phyloP scores from a whole-genome alignment of 2,113 vertebrate genomes.

The Hassar affinis region DNA sequence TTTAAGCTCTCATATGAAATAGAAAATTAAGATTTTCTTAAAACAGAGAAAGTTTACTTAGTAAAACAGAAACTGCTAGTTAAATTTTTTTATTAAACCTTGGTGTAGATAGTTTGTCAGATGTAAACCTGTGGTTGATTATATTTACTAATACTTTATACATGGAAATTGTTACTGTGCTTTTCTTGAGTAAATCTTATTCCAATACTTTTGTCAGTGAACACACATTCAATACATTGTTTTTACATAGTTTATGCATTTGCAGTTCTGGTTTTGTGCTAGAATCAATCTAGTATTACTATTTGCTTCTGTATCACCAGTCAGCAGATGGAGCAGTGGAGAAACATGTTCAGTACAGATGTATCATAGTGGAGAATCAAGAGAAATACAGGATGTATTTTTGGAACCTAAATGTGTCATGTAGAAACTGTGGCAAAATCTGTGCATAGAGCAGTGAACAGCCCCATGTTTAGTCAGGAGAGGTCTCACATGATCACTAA shows the following conservation, averaged over 20 bases:
- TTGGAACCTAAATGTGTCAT: conserved; percentile 14
- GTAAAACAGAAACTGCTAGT: neutral
- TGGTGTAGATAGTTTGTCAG: neutral
- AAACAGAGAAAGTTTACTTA: neutral
- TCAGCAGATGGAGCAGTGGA: conserved; percentile 18
- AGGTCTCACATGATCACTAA: conserved; percentile 16
- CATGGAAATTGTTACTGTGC: neutral
- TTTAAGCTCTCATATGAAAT: neutral
- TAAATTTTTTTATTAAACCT: neutral
- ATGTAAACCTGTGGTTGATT: neutral
- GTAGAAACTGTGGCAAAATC: conserved; percentile 15
- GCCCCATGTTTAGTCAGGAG: conserved; percentile 8
- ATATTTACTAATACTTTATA: neutral
- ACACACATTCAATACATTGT: neutral
- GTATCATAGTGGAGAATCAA: conserved; percentile 6
- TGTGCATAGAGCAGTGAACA: conserved; percentile 2
- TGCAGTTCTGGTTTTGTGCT: neutral
- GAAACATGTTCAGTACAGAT: conserved; percentile 19
- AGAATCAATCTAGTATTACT: neutral
- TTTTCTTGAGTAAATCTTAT: neutral
- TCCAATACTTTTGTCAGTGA: neutral
- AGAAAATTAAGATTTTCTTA: neutral
- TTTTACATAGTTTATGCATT: neutral
- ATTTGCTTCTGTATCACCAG: neutral
- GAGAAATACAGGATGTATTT: conserved; percentile 3